Evolutionary conservation across 2,888 invertebrate genomes (phyloP), one percentile per base, ranked within the genome.

Genomic region (Coenonympha glycerion): DNA sequence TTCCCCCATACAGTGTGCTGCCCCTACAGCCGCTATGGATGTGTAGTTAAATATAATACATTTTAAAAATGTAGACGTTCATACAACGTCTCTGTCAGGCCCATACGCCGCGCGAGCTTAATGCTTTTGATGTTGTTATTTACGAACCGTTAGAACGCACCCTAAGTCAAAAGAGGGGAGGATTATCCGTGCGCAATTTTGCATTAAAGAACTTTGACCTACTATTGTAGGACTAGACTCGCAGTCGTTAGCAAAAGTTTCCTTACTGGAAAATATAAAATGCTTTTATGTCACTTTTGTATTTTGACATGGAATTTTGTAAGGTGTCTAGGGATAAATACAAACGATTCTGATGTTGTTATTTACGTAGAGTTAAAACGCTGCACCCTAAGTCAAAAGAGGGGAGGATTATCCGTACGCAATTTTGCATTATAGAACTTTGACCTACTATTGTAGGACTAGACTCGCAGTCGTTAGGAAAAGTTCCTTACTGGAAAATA

Each of bases 341-440:
- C n/a, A n/a, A n/a, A n/a, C n/a, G n/a, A n/a, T 40, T 50, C 50
- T 47, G 53, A 53, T 53, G 33, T 39, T 6, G 22, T 50, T 37
- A 47, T 47, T 42, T 53, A 46, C 41, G 41, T 42, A 22, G 26
- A 47, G 47, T 53, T 49, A 47, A 53, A 55, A 49, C 49, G 49
- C n/a, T n/a, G n/a, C 49, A 37, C 52, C 47, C 47, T 49, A 39
- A 65, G 24, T 8, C 8, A 24, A 22, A 15, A 15, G 68, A 47
- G 49, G 53, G 56, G 56, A 56, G 70, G 73, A 65, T 68, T 70
- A 66, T 67, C 66, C 68, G 69, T 81, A 80, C 74, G 83, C 82
- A 82, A 84, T 84, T 83, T 83, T 80, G 80, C 84, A 80, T 84
- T n/a, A n/a, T n/a, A n/a, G n/a, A n/a, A n/a, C n/a, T n/a, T n/a